Conservation (phyloP, 2,888 invertebrate genomes). For the Folsomia candida region DNA sequence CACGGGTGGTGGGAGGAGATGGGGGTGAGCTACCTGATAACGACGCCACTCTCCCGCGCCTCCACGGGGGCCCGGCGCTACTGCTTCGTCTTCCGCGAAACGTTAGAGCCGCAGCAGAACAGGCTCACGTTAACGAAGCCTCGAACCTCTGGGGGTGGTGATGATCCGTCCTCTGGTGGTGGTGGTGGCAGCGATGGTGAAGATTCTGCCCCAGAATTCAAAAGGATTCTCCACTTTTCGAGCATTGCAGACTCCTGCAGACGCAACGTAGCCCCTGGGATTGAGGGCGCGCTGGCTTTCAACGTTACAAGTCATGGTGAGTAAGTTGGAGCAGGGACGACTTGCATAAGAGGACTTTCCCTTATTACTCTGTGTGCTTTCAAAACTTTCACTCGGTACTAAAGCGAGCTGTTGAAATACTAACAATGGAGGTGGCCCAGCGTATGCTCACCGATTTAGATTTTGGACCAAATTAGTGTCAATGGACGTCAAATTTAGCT, state of each 20-base stretch:
- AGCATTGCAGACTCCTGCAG: constrained; percentile 67
- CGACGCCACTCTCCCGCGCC: constrained; percentile 68
- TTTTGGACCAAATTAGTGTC: neutral
- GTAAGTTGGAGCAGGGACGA: no score
- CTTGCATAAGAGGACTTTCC: no score
- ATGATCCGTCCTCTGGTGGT: constrained; percentile 32
- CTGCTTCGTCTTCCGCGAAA: constrained; percentile 74
- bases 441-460: neutral
- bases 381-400: no score
- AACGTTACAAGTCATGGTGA: constrained; percentile 70
- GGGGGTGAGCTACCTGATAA: constrained; percentile 80
- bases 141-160: constrained; percentile 19
- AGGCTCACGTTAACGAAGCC: constrained; percentile 33
- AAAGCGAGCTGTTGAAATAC: no score
- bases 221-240: constrained; percentile 59
- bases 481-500: no score
- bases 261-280: constrained; percentile 59
- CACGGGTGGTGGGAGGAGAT: constrained; percentile 87
- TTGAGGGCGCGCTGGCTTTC: constrained; percentile 64
- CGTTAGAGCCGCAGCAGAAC: constrained; percentile 41
- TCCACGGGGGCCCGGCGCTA: constrained; percentile 67
- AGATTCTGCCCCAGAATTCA: constrained; percentile 41
- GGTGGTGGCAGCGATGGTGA: constrained; percentile 29
- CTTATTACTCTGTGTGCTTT: no score
- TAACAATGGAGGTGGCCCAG: no score